A percentile compares a stretch with the other conserved stretches of the same genome.
phyloP scores from a whole-genome alignment of 2,113 vertebrate genomes.

The Phocoena phocoena region DNA sequence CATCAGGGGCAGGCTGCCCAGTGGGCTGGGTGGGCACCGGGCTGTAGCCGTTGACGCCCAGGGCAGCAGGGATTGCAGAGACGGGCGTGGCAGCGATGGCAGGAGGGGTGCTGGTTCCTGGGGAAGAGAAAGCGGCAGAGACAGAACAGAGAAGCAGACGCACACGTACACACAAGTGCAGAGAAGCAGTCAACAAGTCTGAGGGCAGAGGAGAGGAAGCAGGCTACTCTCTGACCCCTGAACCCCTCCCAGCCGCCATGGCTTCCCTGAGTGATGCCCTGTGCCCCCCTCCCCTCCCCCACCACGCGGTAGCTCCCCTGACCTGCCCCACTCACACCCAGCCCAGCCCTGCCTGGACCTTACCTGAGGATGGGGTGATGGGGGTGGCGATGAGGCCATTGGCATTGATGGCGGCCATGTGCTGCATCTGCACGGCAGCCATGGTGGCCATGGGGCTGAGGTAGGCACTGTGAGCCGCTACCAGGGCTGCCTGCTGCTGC shows the following conservation, averaged over 20 bases:
- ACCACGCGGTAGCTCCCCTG: accelerated
- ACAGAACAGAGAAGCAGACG: neutral
- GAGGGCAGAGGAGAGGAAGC: neutral
- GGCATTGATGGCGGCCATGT: constrained; percentile 94
- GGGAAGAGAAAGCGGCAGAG: constrained; percentile 24
- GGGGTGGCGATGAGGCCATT: constrained; percentile 93
- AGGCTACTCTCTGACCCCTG: neutral
- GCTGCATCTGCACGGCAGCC: constrained; percentile 96
- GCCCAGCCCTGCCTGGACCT: neutral
- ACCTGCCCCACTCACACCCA: neutral
- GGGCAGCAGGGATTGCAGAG: constrained; percentile 89
- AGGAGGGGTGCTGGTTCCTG: constrained; percentile 93
- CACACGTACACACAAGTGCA: neutral
- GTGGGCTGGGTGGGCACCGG: constrained; percentile 87
- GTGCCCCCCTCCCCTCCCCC: neutral
- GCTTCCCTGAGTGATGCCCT: neutral
- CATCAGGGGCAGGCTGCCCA: constrained; percentile 89
- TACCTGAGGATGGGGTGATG: constrained; percentile 92
- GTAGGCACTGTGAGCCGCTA: constrained; percentile 95
- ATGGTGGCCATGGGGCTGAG: constrained; percentile 96
- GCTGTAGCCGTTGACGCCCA: constrained; percentile 90
- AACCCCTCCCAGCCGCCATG: neutral
- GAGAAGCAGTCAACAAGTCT: neutral
- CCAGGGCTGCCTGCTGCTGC: constrained; percentile 95
- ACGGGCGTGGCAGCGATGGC: constrained; percentile 91